Evolutionary conservation across 2,888 invertebrate species (phyloP).

Genomic region (Calameuta idolon): DNA sequence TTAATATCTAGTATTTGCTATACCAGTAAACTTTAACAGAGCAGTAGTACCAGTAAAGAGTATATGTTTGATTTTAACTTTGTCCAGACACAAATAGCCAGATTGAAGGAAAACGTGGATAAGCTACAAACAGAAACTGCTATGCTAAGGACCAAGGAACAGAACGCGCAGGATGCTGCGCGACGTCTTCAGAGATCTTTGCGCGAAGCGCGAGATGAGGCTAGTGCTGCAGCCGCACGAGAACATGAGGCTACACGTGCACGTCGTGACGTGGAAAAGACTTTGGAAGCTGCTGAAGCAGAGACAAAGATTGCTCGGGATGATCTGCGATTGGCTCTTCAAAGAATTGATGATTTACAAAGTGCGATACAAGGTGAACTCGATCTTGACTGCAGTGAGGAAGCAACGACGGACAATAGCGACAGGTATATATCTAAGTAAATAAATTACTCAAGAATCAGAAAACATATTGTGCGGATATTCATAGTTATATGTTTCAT

Average conservation of each 20-base stretch:
- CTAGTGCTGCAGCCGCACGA: slow-evolving; percentile 76
- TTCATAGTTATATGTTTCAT: slow-evolving; percentile 12
- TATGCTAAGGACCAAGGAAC: slow-evolving; percentile 78
- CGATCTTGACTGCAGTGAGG: slow-evolving; percentile 74
- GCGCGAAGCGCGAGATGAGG: slow-evolving; percentile 85
- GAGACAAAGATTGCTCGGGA: slow-evolving; percentile 79
- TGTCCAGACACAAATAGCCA: slow-evolving; percentile 70
- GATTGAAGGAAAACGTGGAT: slow-evolving; percentile 81
- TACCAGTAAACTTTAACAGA: not conserved
- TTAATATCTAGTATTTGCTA: not conserved
- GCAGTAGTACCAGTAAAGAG: not conserved
- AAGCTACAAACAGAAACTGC: slow-evolving; percentile 80
- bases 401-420: slow-evolving; percentile 69
- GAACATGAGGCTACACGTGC: slow-evolving; percentile 82
- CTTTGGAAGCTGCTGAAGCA: slow-evolving; percentile 77
- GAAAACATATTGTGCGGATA: not conserved
- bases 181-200: slow-evolving; percentile 79
- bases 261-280: slow-evolving; percentile 81
- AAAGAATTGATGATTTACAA: slow-evolving; percentile 91
- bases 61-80: not conserved
- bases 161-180: slow-evolving; percentile 81
- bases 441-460: not conserved
- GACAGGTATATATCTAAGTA: slow-evolving; percentile 71
- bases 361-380: slow-evolving; percentile 91
- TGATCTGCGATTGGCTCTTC: slow-evolving; percentile 88